These are phyloP conservation scores for Ciconia stormi DNA, from an alignment of 2,113 vertebrate genomes.

Conservation along the genomic window DNA sequence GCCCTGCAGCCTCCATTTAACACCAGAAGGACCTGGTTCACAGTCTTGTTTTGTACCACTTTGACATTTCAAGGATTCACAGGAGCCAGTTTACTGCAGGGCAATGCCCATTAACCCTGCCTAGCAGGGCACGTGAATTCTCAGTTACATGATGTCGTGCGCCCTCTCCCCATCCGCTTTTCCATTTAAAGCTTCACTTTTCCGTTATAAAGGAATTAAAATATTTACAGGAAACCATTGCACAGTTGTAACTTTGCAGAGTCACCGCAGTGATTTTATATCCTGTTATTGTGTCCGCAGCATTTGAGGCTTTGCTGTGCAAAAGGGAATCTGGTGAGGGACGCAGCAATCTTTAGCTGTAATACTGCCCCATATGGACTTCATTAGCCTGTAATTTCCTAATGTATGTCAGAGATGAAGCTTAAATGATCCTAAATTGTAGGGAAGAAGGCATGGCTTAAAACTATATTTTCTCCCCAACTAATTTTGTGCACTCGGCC, in stretches of 20 bases:
- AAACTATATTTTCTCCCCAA: neutral
- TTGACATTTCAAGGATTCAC: constrained; percentile 27
- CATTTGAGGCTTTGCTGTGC: neutral
- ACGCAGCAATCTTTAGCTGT: neutral
- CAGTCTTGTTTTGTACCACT: neutral
- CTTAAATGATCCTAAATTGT: neutral
- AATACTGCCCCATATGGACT: neutral
- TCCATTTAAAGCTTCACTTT: neutral
- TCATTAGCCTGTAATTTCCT: constrained; percentile 10
- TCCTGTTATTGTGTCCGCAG: neutral
- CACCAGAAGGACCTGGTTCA: neutral
- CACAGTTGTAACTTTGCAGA: neutral
- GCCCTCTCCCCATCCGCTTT: neutral
- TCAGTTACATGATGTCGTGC: neutral
- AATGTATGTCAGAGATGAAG: neutral
- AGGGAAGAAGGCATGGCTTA: neutral
- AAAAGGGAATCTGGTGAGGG: neutral
- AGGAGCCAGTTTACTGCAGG: constrained; percentile 15
- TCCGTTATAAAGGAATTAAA: neutral
- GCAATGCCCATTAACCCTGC: constrained; percentile 52
- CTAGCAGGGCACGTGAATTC: neutral
- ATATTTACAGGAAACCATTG: neutral
- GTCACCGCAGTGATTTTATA: neutral
- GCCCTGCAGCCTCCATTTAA: constrained; percentile 26
- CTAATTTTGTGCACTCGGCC: neutral